Percentiles rank a stretch among this genome's conserved stretches.
These are phyloP conservation scores for Sander lucioperca DNA, from an alignment of 2,113 vertebrate species.

Conservation along the genomic window DNA sequence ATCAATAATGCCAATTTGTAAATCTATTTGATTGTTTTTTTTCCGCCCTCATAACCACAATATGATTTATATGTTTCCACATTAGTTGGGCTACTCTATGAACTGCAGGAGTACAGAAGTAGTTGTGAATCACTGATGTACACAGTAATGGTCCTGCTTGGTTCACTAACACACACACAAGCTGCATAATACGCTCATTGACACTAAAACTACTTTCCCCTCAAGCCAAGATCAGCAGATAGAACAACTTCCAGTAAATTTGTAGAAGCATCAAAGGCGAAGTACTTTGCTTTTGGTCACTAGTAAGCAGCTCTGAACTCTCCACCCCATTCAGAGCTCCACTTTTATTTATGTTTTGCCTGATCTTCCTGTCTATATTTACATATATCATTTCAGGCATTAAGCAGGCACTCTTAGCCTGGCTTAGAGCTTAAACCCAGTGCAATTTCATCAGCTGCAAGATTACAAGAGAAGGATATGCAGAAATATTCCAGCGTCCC, in stretches of 20 bases:
- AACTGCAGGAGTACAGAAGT: not conserved
- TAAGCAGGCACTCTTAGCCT: conserved; percentile 37
- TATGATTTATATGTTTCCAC: not conserved
- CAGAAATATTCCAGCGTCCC: conserved; percentile 28
- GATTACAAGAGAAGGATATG: conserved; percentile 46
- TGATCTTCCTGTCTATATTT: conserved; percentile 55
- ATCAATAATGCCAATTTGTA: not conserved
- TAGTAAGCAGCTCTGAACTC: conserved; percentile 41
- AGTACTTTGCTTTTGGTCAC: conserved; percentile 33
- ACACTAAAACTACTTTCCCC: not conserved
- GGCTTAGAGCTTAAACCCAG: conserved; percentile 48
- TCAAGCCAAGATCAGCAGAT: not conserved
- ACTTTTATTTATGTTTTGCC: conserved; percentile 40
- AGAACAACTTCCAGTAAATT: not conserved
- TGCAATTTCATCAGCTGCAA: conserved; percentile 50
- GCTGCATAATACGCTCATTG: not conserved
- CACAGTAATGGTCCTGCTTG: not conserved
- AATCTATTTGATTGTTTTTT: too few relatives aligned
- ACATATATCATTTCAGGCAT: conserved; percentile 66
- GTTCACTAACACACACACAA: not conserved
- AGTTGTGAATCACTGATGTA: not conserved
- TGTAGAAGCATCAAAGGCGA: conserved; percentile 11
- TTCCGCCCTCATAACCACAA: not conserved
- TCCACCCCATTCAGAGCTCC: conserved; percentile 33
- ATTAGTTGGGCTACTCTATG: not conserved